Percentiles rank a stretch among this genome's conserved stretches.
Conservation (phyloP, 1,140 invertebrate genomes). For the Elysia chlorotica region DNA sequence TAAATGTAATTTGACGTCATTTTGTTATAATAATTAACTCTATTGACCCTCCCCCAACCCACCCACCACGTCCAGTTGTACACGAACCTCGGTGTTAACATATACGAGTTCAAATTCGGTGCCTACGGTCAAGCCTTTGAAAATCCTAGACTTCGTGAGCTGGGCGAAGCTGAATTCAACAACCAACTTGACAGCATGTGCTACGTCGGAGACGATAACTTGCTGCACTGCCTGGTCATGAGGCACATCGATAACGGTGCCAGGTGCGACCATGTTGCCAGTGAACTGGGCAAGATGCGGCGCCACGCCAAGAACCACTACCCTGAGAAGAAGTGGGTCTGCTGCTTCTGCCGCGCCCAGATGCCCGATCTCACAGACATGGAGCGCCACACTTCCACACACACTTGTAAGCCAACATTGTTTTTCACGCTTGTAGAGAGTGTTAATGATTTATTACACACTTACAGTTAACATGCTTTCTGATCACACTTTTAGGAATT, state of each 20-base stretch:
- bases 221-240: constrained; percentile 1
- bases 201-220: not conserved
- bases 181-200: not conserved
- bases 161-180: constrained; percentile 1
- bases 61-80: too few relatives aligned
- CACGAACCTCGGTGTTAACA: not conserved
- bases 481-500: not conserved
- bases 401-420: constrained; percentile 17
- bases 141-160: not conserved
- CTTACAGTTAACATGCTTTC: not conserved
- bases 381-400: constrained; percentile 12
- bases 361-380: constrained; percentile 20
- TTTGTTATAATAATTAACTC: not conserved
- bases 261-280: not conserved
- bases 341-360: constrained; percentile 16
- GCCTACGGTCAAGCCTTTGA: constrained; percentile 14
- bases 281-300: constrained; percentile 13
- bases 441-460: not conserved
- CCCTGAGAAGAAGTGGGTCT: constrained; percentile 24
- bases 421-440: not conserved
- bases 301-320: constrained; percentile 17
- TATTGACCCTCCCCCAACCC: not conserved
- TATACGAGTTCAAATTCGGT: constrained; percentile 2
- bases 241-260: not conserved
- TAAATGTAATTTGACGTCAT: not conserved